These are phyloP conservation scores for Orthosia cruda DNA, from an alignment of 2,888 invertebrate species.

Conservation along the genomic window DNA sequence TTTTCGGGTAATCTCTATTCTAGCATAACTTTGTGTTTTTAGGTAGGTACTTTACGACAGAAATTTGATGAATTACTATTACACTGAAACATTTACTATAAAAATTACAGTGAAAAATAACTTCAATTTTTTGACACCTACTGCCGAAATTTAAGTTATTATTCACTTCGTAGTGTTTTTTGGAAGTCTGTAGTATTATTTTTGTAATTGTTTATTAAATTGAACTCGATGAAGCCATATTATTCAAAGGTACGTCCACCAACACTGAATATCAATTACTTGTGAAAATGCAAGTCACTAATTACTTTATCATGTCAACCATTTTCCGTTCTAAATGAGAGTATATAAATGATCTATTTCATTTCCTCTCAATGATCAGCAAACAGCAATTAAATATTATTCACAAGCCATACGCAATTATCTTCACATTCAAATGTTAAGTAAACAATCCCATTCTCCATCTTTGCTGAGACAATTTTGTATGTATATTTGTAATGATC, in stretches of 20 bases:
- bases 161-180: too few species aligned
- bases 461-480: conserved; percentile 51
- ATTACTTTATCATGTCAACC: conserved; percentile 19
- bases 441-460: conserved; percentile 36
- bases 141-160: too few species aligned
- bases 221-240: too few species aligned
- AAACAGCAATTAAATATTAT: conserved; percentile 32
- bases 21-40: too few species aligned
- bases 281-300: conserved; percentile 39
- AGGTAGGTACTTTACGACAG: too few species aligned
- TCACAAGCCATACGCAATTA: conserved; percentile 23
- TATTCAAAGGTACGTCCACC: neutral
- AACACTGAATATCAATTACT: neutral
- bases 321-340: neutral
- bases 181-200: too few species aligned
- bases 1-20: too few species aligned
- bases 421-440: conserved; percentile 18
- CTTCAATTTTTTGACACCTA: too few species aligned
- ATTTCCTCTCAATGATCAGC: conserved; percentile 21
- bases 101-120: too few species aligned
- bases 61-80: too few species aligned
- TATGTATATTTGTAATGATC: conserved; percentile 66
- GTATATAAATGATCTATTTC: conserved; percentile 6
- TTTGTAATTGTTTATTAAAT: too few species aligned
- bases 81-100: too few species aligned